Evolutionary conservation across 2,888 invertebrate species (phyloP).

Genomic region (Cheilosia impressa): DNA sequence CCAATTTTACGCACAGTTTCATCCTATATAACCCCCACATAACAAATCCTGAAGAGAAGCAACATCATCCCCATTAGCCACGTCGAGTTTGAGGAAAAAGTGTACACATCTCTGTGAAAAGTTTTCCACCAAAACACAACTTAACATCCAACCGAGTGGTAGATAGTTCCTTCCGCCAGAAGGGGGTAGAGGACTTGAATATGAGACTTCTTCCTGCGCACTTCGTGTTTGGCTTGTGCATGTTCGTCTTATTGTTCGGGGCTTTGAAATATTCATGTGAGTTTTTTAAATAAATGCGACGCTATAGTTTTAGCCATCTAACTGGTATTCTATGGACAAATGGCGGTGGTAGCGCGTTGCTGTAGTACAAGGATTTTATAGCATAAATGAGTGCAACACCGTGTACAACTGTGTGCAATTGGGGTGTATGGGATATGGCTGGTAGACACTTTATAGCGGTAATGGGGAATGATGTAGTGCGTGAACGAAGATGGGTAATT

Average conservation of each 20-base stretch:
- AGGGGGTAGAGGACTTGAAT: slow-evolving; percentile 5
- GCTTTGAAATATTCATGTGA: slow-evolving; percentile 62
- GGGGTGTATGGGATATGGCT: not conserved
- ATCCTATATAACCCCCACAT: not conserved
- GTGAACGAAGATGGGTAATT: slow-evolving; percentile 56
- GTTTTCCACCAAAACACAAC: slow-evolving; percentile 19
- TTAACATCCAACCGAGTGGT: slow-evolving; percentile 46
- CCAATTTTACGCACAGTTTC: slow-evolving; percentile 18
- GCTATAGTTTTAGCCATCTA: not conserved
- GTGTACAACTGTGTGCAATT: slow-evolving; percentile 32
- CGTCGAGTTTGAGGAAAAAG: too few relatives aligned
- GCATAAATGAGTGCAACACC: slow-evolving; percentile 63
- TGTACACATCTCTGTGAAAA: not conserved
- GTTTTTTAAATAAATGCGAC: slow-evolving; percentile 64
- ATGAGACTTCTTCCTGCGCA: not conserved
- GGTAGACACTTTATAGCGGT: not conserved
- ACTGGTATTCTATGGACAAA: slow-evolving; percentile 12
- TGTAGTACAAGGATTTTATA: slow-evolving; percentile 40
- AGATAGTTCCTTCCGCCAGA: not conserved
- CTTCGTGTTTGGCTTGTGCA: not conserved
- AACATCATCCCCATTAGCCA: not conserved
- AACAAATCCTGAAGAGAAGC: not conserved
- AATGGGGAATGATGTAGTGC: slow-evolving; percentile 45
- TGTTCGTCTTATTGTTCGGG: slow-evolving; percentile 12
- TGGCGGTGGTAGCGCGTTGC: slow-evolving; percentile 4